Base-by-base conservation (phyloP, 2,113 vertebrate genomes). In the Rutilus rutilus region DNA sequence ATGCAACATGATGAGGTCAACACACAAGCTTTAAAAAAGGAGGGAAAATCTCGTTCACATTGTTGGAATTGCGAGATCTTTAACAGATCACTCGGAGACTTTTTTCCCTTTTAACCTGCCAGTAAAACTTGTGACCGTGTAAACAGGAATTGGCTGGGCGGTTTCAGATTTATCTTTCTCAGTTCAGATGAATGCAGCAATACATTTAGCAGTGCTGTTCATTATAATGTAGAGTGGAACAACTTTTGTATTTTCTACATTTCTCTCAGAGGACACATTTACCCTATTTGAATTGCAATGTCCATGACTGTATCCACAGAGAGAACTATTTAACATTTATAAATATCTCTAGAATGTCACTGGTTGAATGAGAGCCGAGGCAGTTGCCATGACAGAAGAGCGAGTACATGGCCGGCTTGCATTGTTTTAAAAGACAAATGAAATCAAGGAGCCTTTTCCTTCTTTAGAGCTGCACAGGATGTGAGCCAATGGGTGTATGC, bases 381-480 rank as follows among this genome's bases (percentile, higher is more conserved):
- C 4, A 17, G 62, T 73, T 86, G 45, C 42, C 67, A 60, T 45
- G 71, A 80, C 25, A 30, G 47, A 75, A 86, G 85, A 57, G 52
- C 27, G 25, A 86, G 78, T 62, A 73, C 85, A 82, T 74, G 78
- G 9, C 25, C 17, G n/a, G 67, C 54, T 52, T 50, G 78, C 78
- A 82, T 86, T 82, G 85, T 86, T 82, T 86, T 73, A 33, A 79
- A 62, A 75, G 65, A 80, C 52, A n/a, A 75, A 74, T 74, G 14
- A 86, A 86, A 86, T 75, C 65, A 86, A 80, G 77, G 57, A 86
- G 67, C 11, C 45, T 73, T 86, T 86, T 86, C 84, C 84, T 86
- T 80, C 85, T 86, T 86, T 75, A 82, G 69, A 86, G 60, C 21
- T 62, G 54, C 19, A 45, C 78, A 86, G 85, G 85, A 82, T 86